Conservation (phyloP, 2,888 invertebrate species). For the Pristionchus japonicus region DNA sequence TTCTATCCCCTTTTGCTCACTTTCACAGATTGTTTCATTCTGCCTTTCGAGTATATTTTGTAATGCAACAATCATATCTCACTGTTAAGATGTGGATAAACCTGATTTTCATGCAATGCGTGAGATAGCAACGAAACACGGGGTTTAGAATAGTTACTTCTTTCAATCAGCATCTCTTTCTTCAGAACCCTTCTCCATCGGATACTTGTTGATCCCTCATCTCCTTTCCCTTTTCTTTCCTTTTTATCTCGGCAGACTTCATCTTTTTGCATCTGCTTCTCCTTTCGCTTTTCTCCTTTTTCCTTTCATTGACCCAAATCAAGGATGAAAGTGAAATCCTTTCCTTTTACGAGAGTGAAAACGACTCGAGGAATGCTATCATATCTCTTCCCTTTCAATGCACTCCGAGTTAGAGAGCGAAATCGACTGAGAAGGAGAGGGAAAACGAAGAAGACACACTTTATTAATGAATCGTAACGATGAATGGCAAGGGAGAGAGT, state of each 20-base stretch:
- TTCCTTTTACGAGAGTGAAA: conserved; percentile 35
- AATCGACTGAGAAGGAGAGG: too few relatives aligned
- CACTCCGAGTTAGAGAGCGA: too few relatives aligned
- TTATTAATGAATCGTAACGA: conserved; percentile 31
- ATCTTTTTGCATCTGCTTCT: conserved; percentile 9
- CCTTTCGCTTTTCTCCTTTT: conserved; percentile 24
- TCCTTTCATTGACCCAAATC: conserved; percentile 36
- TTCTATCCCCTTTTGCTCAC: not conserved
- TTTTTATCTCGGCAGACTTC: not conserved
- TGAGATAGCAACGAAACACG: too few relatives aligned
- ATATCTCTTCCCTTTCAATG: conserved; percentile 32
- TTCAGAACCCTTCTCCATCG: not conserved
- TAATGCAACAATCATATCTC: not conserved
- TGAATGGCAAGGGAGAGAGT: conserved; percentile 19
- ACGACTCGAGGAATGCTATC: not conserved
- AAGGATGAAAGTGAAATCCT: conserved; percentile 30
- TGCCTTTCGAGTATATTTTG: not conserved
- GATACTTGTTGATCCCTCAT: not conserved
- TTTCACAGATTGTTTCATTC: not conserved
- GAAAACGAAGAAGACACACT: not conserved
- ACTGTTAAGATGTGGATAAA: too few relatives aligned
- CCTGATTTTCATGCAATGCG: too few relatives aligned
- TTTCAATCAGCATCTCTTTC: too few relatives aligned
- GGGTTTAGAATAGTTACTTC: too few relatives aligned
- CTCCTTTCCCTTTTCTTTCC: not conserved